Base-by-base conservation (phyloP, 2,888 invertebrate genomes). In the Polymixis lichenea region DNA sequence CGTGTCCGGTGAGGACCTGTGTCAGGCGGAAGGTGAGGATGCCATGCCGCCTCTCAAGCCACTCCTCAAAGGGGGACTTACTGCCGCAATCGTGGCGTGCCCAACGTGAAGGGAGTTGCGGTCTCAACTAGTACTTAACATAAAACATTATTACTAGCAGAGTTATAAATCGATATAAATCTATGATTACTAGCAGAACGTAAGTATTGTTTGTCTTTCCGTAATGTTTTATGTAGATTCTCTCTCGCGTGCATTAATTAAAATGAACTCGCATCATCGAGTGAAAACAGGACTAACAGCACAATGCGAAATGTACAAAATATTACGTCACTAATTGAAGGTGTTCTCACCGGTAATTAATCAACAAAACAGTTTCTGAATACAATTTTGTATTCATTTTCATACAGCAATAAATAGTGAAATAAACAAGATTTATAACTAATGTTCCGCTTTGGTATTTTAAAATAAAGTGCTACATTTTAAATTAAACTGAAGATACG, bases 401-500 rank as follows among this genome's bases (percentile, higher is more conserved):
- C 19, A 55, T 49, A 25, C n/a, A 75, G 22, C 22, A 58, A 64
- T 17, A 11, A 46, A 46, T 15, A 17, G 17, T 25, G 51, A 56
- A 66, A 72, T 28, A 72, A 69, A 70, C 9, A 67, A 60, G 32
- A 38, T 70, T 55, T 80, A 51, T 46, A 32, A 51, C 15, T 25
- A 62, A 62, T 53, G 22, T 62, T 69, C 17, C 32, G 15, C 51
- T 43, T 61, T 49, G 13, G 17, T 69, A 38, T 53, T 72, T 75
- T 51, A 58, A 60, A 61, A 28, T 53, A 49, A 53, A 62, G 28
- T 74, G 19, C 60, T 61, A 15, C 17, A 25, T 61, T 74, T 78
- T 70, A 73, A 62, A 55, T 58, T 67, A 25, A 69, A 78, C 15
- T 62, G 69, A 58, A 66, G 38, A 67, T 67, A 74, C 67, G 55